phyloP scores from a whole-genome alignment of 2,888 invertebrate species.

The Philereme vetulata region DNA sequence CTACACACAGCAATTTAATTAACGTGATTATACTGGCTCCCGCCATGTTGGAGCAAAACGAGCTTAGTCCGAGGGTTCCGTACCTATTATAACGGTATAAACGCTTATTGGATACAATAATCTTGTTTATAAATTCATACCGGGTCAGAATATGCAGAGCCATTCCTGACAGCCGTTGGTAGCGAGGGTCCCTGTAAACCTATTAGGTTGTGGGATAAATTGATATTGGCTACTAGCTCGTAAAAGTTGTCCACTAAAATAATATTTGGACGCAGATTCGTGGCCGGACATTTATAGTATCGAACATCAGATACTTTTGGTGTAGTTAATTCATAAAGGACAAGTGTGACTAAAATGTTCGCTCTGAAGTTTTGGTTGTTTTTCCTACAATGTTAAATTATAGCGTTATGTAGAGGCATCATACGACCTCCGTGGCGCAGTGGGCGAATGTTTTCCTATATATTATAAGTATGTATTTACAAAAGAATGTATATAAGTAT shows the following conservation, averaged over 20 bases:
- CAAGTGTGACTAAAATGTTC: too few relatives aligned
- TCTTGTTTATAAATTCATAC: slow-evolving; percentile 18
- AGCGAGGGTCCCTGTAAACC: neutral
- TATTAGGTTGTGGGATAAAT: slow-evolving; percentile 1
- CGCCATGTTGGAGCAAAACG: neutral
- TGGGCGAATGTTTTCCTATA: too few relatives aligned
- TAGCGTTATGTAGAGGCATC: too few relatives aligned
- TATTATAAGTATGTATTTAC: too few relatives aligned
- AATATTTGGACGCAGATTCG: slow-evolving; percentile 1
- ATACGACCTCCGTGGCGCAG: too few relatives aligned
- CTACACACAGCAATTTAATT: slow-evolving; percentile 4
- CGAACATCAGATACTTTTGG: neutral
- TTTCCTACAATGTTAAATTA: too few relatives aligned
- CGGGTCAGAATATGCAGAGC: slow-evolving; percentile 5
- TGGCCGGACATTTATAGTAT: neutral
- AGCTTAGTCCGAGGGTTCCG: slow-evolving; percentile 5
- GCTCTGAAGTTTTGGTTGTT: too few relatives aligned
- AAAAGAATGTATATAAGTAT: too few relatives aligned
- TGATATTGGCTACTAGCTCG: slow-evolving; percentile 4
- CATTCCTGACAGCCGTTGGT: slow-evolving; percentile 5
- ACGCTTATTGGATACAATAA: slow-evolving; percentile 14
- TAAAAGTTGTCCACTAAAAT: slow-evolving; percentile 6
- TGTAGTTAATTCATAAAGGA: neutral
- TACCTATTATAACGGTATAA: slow-evolving; percentile 6
- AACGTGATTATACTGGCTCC: neutral